Base-by-base conservation (phyloP, 1,140 invertebrate species). In the Sinella curviseta region DNA sequence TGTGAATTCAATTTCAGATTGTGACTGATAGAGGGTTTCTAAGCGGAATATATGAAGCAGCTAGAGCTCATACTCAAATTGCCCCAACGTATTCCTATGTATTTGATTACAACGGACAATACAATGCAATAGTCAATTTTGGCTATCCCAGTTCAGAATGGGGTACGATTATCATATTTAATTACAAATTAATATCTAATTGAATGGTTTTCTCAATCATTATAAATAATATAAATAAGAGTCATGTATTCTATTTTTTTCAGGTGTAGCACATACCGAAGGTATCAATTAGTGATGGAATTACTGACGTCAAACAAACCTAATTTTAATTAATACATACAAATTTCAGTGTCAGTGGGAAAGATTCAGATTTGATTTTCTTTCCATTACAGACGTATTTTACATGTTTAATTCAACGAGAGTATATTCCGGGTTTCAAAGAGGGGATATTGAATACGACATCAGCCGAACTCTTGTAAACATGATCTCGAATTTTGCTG, bases 91-190 rank as follows among this genome's bases (percentile, higher is more conserved):
- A 75, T 26, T 75, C 74, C 14, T 75, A 75, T 24, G 2, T 39
- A 8, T 75, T 75, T 26, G 74, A 75, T 26, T 4, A 31, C 2
- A 75, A 75, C 39, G 74, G 74, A 54, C 34, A 75, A 24, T 75
- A 75, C 36, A 75, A 75, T 26, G 24, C n/a, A 2, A 75, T 75
- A 39, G 74, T 48, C 26, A 75, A 75, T 75, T 75, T n/a, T 48
- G 74, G 74, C 17, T 75, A 75, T 75, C 24, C 74, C 2, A 16
- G 12, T 3, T 48, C 34, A n/a, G 74, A 75, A 26, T 75, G 74
- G 74, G 74, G 70, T 74, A 74, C 3, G 3, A 33, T 28, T 30
- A 3, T 74, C 34, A 28, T n/a, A n/a, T n/a, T n/a, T n/a, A n/a
- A n/a, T n/a, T n/a, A n/a, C n/a, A n/a, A n/a, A n/a, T n/a, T 17